Percentiles rank a stretch among this genome's conserved stretches.
Evolutionary conservation across 2,797 vertebrate species (phyloP).

Genomic region (Orestias chungarensis): DNA sequence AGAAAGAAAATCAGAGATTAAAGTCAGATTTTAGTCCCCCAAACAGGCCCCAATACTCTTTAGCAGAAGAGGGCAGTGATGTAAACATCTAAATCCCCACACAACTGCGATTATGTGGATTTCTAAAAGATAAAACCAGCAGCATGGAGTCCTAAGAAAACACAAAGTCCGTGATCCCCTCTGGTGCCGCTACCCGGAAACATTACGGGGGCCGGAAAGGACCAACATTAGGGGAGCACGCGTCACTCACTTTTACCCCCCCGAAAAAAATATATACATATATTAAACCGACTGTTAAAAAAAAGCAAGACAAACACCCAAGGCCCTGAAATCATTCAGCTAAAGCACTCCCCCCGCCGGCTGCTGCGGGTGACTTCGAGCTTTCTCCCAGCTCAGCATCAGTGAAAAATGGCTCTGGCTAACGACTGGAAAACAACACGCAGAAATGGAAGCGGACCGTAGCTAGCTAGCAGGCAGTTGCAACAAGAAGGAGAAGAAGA

Average conservation of each 20-base stretch:
- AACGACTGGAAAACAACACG: conserved; percentile 81
- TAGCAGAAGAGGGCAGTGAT: not conserved
- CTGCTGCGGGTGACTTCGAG: conserved; percentile 45
- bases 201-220: conserved; percentile 82
- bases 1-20: not conserved
- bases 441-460: conserved; percentile 77
- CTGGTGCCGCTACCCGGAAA: conserved; percentile 79
- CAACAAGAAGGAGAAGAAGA: conserved; percentile 38
- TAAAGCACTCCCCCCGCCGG: conserved; percentile 43
- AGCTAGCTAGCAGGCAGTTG: conserved; percentile 66
- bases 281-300: no score
- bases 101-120: not conserved
- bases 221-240: conserved; percentile 82
- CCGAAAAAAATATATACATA: conserved; percentile 59
- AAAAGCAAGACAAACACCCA: no score
- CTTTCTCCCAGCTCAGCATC: conserved; percentile 68
- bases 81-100: not conserved
- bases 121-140: conserved; percentile 4
- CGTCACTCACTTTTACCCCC: conserved; percentile 83
- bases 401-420: conserved; percentile 80
- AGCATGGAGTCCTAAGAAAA: conserved; percentile 33
- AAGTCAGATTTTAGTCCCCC: not conserved
- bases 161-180: conserved; percentile 59
- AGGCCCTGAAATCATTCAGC: conserved; percentile 58
- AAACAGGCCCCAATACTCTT: not conserved